Evolutionary conservation across 1,140 invertebrate genomes (phyloP).

Genomic region (Macrosteles quadrilineatus): DNA sequence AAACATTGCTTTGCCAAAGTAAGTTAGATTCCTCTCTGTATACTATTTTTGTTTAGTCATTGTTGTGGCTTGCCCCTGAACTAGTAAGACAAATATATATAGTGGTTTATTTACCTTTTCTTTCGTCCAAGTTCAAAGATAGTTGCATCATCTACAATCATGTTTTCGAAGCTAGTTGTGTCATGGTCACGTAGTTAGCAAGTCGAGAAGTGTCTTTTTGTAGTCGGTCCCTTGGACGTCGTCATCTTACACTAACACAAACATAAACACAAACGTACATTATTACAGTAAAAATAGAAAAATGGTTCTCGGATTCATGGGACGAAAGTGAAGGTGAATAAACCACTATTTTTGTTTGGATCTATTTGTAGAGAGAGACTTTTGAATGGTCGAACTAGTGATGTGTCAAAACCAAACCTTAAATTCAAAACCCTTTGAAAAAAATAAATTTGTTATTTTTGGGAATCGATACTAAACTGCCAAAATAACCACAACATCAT

Average conservation of each 20-base stretch:
- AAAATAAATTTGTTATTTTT: background rate
- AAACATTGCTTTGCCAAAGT: conserved; percentile 41
- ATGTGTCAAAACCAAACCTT: background rate
- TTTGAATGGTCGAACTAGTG: background rate
- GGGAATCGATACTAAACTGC: too few relatives aligned
- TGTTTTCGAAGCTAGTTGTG: background rate
- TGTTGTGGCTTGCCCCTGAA: too few relatives aligned
- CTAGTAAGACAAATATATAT: too few relatives aligned
- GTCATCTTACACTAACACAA: background rate
- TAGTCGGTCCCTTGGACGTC: background rate
- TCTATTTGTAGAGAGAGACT: too few relatives aligned
- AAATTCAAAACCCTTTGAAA: background rate
- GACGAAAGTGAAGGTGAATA: too few relatives aligned
- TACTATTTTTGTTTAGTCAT: background rate
- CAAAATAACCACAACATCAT: background rate
- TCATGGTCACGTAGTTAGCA: too few relatives aligned
- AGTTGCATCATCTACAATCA: background rate
- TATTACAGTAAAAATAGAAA: background rate
- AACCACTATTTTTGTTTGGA: too few relatives aligned
- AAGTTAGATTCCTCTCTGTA: background rate
- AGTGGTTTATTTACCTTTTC: too few relatives aligned
- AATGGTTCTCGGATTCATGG: background rate
- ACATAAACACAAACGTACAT: background rate
- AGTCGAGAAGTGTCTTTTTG: background rate
- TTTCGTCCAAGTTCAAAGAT: background rate